Base-by-base conservation (phyloP, 2,797 vertebrate species). In the Scarus forsteni region DNA sequence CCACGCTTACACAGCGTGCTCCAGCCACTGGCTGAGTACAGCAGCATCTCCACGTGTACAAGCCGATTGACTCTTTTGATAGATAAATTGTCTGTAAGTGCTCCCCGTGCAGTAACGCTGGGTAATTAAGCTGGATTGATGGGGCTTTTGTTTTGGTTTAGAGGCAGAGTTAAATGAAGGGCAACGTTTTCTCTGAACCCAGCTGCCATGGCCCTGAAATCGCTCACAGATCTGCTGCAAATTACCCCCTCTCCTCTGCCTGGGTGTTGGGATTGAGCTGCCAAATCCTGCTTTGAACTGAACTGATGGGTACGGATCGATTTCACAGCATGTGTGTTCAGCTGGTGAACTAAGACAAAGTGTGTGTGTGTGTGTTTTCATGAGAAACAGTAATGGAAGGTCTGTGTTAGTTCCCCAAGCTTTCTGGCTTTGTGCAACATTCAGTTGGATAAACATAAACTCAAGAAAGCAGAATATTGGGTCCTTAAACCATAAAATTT, bases 91-190 rank as follows among this genome's bases (percentile, higher is more conserved):
- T 70, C 67, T 58, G 62, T 80, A 79, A 88, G 85, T 86, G 81
- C 83, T 85, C 79, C 70, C 68, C 39, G n/a, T 75, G 73, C 56
- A 3, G 78, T 81, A 74, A 63, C 52, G 48, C 80, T 62, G 59
- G 78, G 66, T 85, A 84, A 92, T 92, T 90, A 85, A 77, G 74
- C 77, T 72, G 73, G 87, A 91, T 88, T 84, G 80, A 89, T 84
- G 75, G 64, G 66, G 73, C 78, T 86, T 89, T 86, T 86, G 86
- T 88, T 90, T 86, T 85, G 76, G 63, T 89, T 81, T 80, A 66
- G 81, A 72, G 62, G 74, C 68, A 72, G 76, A 84, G 74, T 81
- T 88, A 88, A 93, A 92, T 84, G 81, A 93, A 84, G 80, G 85
- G 71, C 81, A 69, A 13, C 45, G 53, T 77, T 70, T n/a, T 70